Evolutionary conservation across 2,888 invertebrate genomes (phyloP), one percentile per base, ranked within the genome.

Genomic region (Venustoraphidia nigricollis): DNA sequence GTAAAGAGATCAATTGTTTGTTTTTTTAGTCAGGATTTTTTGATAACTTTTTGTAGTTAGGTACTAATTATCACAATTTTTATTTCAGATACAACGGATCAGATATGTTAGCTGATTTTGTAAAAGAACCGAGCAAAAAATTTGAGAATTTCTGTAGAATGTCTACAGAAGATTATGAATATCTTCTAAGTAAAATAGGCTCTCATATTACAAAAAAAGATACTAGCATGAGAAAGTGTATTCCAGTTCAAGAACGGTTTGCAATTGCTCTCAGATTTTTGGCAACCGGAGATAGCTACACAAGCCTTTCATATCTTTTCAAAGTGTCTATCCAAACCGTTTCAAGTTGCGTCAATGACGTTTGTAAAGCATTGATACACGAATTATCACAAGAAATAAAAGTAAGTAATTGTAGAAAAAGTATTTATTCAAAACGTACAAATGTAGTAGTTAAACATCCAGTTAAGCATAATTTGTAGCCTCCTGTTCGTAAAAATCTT

Each of bases 81-180:
- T 47, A 43, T 41, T 35, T 41, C 10, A 36, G 36, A 35, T 43
- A 49, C 37, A 49, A 41, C 13, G 41, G 27, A 13, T 34, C 46
- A 36, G 41, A 49, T 45, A 46, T 49, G 46, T 46, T 49, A 42
- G 27, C n/a, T 17, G 49, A 49, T 46, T 49, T 46, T 36, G 14
- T 39, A n/a, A 48, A 41, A 48, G 27, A 11, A 35, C 45, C 10
- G 48, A 47, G 36, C 54, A 54, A 34, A 44, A 53, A 34, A 45
- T 55, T 17, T 38, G 44, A 50, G 49, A 43, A 49, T 39, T 45
- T 49, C 14, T 49, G 49, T 49, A 46, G 41, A 49, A 49, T 49
- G 46, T 49, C 46, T 36, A 8, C 37, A 17, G 45, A 46, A 46
- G 49, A 49, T 46, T 49, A 39, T n/a, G n/a, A n/a, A n/a, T n/a